Evolutionary conservation across 2,797 vertebrate genomes (phyloP), one percentile per base, ranked within the genome.

Genomic region (Eleutherodactylus coqui): DNA sequence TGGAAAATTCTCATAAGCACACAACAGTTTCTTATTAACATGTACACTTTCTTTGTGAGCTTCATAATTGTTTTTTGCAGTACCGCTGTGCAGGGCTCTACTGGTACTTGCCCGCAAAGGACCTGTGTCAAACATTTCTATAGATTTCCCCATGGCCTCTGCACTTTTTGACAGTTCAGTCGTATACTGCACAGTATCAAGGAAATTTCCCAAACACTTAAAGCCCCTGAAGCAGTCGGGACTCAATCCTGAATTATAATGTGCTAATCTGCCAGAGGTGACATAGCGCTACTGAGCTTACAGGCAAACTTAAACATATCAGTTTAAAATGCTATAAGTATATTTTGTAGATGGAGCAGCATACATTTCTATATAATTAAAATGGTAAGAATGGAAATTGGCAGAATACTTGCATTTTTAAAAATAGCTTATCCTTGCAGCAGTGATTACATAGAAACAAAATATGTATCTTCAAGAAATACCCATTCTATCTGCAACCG

Each of bases 141-240:
- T 82, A 73, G 67, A 82, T 82, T 82, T 82, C 80, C 80, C 80
- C 29, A 53, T 82, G 67, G 80, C 80, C 80, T 82, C 80, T 82
- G 80, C 67, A 82, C 67, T 82, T 73, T 82, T 72, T 58, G 67
- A 55, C 67, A 82, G 67, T 82, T 82, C 47, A 16, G 45, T 72
- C n/a, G 14, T 82, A 82, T 72, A 72, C 32, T 27, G 47, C 45
- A 60, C 64, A 70, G 64, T 82, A 82, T 82, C 67, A 82, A 82
- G 80, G 67, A 82, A 73, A 72, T 72, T 55, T 82, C 67, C 49
- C 49, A 72, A 82, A 82, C 49, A 82, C 80, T 82, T 82, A 38
- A 36, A 73, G 49, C 47, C 67, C 80, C 67, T 82, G 80, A 82
- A 82, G 80, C 80, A 82, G 64, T 82, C 80, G 72, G 80, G 24